These are phyloP conservation scores for Drosophila parabipectinata DNA, from an alignment of 1,140 invertebrate genomes.

Conservation along the genomic window DNA sequence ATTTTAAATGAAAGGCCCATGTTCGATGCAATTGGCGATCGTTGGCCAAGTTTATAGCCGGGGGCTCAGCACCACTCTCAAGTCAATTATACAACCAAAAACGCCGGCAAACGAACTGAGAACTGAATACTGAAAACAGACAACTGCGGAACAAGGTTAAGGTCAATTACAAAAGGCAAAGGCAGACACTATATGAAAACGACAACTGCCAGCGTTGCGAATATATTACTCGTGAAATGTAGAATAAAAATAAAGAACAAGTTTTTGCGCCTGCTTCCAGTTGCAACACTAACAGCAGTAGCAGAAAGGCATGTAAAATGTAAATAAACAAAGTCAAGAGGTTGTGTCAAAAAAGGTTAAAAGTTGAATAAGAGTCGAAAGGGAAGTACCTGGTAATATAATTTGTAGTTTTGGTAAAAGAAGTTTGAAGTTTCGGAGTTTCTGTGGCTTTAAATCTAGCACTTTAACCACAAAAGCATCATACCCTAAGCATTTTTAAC, in stretches of 20 bases:
- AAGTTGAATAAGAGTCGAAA: not conserved
- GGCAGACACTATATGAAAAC: constrained; percentile 27
- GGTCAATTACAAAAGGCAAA: constrained; percentile 64
- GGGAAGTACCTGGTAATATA: not conserved
- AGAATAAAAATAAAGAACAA: constrained; percentile 73
- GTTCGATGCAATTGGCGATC: constrained; percentile 25
- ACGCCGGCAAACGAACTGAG: constrained; percentile 26
- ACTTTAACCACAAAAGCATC: constrained; percentile 1
- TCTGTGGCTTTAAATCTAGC: not conserved
- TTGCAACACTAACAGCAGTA: constrained; percentile 6
- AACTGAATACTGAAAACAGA: constrained; percentile 24
- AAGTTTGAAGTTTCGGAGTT: not conserved
- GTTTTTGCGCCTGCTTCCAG: constrained; percentile 44
- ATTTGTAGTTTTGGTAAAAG: not conserved
- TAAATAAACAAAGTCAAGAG: constrained; percentile 33
- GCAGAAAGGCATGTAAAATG: constrained; percentile 21
- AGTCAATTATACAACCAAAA: constrained; percentile 36
- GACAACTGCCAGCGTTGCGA: constrained; percentile 52
- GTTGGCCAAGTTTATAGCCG: constrained; percentile 24
- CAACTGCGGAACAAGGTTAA: constrained; percentile 73
- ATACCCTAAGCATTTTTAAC: constrained; percentile 2
- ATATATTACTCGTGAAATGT: constrained; percentile 69
- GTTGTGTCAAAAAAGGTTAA: not conserved
- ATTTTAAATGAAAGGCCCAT: constrained; percentile 29
- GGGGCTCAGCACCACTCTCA: constrained; percentile 12